A percentile compares a stretch with the other conserved stretches of the same genome.
These are phyloP conservation scores for Drosophila barbarae DNA, from an alignment of 2,888 invertebrate species.

Conservation along the genomic window DNA sequence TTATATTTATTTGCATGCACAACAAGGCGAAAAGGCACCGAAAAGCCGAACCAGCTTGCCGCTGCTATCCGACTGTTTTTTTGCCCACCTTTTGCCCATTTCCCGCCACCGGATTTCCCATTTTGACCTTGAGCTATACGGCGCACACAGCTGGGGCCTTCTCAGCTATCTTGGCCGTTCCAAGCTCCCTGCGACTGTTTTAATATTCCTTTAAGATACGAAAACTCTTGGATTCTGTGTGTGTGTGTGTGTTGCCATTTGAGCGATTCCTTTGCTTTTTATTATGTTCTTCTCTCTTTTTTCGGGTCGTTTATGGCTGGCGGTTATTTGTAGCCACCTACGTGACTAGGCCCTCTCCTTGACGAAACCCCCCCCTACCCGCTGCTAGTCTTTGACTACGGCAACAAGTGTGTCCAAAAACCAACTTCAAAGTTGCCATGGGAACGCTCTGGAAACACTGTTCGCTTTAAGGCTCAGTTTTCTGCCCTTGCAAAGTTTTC, in stretches of 20 bases:
- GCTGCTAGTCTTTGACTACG: constrained; percentile 9
- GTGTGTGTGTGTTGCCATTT: constrained; percentile 23
- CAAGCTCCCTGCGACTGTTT: constrained; percentile 48
- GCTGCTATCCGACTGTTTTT: constrained; percentile 7
- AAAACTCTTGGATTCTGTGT: constrained; percentile 8
- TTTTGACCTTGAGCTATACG: constrained; percentile 67
- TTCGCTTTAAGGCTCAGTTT: constrained; percentile 27
- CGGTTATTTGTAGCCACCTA: constrained; percentile 67
- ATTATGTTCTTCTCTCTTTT: constrained; percentile 21
- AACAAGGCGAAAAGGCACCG: constrained; percentile 42
- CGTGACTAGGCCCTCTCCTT: constrained; percentile 43
- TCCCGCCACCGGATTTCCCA: constrained; percentile 23
- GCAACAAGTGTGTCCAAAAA: constrained; percentile 44
- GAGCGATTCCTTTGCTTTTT: constrained; percentile 35
- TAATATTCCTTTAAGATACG: constrained; percentile 65
- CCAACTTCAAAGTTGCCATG: constrained; percentile 34
- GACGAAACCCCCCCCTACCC: neutral
- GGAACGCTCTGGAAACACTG: neutral
- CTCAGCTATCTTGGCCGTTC: constrained; percentile 13
- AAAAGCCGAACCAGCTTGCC: constrained; percentile 33
- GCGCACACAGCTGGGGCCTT: constrained; percentile 42
- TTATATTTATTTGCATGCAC: constrained; percentile 70
- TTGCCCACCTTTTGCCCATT: constrained; percentile 7
- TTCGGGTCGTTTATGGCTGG: constrained; percentile 44
- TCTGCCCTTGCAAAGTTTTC: constrained; percentile 22